These are phyloP conservation scores for Nipponacmea schrenckii DNA, from an alignment of 2,888 invertebrate genomes.

Conservation along the genomic window DNA sequence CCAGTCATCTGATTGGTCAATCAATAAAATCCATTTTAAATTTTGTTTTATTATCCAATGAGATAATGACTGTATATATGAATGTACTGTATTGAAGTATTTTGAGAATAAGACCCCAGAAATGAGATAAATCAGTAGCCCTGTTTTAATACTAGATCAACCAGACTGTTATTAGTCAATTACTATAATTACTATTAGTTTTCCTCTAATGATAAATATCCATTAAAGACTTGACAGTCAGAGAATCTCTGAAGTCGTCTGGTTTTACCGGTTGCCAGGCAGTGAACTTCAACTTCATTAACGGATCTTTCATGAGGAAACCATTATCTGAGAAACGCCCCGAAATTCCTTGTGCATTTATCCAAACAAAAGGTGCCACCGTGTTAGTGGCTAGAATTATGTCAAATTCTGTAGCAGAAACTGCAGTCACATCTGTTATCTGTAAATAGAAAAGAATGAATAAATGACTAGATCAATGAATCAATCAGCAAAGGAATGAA, in stretches of 20 bases:
- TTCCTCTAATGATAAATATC: constrained; percentile 32
- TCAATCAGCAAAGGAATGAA: no score
- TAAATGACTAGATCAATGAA: not conserved
- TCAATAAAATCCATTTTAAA: no score
- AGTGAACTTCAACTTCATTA: constrained; percentile 37
- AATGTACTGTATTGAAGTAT: no score
- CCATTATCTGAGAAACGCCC: constrained; percentile 84
- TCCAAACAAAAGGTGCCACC: constrained; percentile 63
- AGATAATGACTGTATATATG: no score
- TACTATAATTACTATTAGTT: no score
- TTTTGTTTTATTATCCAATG: no score
- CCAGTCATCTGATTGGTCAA: no score
- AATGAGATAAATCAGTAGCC: no score
- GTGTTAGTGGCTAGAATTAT: constrained; percentile 42
- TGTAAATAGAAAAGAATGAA: constrained; percentile 24
- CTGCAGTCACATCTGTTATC: constrained; percentile 36
- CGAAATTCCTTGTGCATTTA: constrained; percentile 54
- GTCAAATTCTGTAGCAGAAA: constrained; percentile 27
- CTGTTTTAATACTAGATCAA: no score
- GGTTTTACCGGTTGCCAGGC: constrained; percentile 38
- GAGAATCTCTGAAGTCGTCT: constrained; percentile 20
- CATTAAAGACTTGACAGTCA: constrained; percentile 44
- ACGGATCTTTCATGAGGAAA: constrained; percentile 69
- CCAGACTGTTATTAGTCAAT: no score
- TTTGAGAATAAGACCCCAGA: no score